Conservation (phyloP, 2,113 vertebrate genomes). For the Lepidothrix coronata region DNA sequence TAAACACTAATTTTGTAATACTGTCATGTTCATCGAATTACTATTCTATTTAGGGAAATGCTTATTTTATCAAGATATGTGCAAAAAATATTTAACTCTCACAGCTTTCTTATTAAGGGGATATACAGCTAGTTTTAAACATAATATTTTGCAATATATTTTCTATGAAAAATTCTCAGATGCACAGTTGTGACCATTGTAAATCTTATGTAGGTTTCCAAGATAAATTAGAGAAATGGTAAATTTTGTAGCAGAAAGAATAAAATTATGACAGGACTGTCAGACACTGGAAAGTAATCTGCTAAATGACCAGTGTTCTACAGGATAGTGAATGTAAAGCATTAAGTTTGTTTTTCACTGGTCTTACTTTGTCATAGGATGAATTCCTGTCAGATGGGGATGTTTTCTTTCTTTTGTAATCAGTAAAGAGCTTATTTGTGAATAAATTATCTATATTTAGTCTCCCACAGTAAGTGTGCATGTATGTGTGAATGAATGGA, state of each 20-base stretch:
- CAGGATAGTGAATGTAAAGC: not conserved
- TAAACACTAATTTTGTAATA: not conserved
- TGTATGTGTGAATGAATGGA: not conserved
- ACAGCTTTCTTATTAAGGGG: not conserved
- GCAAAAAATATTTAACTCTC: not conserved
- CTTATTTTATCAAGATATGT: not conserved
- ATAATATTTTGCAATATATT: not conserved
- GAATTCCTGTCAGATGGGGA: not conserved
- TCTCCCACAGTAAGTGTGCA: not conserved
- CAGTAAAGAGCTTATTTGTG: not conserved
- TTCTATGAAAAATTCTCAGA: constrained; percentile 6
- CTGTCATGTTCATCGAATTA: not conserved
- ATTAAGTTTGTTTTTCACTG: not conserved
- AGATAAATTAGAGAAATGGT: not conserved
- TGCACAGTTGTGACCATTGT: not conserved
- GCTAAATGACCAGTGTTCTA: not conserved
- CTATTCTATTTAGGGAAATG: not conserved
- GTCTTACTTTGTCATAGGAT: not conserved
- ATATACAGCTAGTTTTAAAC: not conserved
- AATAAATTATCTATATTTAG: constrained; percentile 21
- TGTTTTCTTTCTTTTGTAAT: not conserved
- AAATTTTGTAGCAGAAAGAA: not conserved
- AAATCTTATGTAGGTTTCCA: not conserved
- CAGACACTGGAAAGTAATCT: not conserved
- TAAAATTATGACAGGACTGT: not conserved